Evolutionary conservation across 1,140 invertebrate genomes (phyloP).

Genomic region (Eurytemora carolleeae): DNA sequence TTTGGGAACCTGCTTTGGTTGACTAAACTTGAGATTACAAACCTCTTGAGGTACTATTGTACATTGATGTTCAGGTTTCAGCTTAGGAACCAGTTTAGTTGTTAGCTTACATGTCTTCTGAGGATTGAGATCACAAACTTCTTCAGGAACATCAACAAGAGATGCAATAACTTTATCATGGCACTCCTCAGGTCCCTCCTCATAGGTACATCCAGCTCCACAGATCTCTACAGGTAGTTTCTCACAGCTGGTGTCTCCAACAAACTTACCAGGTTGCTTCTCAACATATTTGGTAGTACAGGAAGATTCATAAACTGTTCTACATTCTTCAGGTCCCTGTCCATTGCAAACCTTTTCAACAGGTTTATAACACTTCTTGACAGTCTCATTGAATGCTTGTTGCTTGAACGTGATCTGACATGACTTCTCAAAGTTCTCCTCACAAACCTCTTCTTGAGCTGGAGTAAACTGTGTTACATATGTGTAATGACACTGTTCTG

Average conservation of each 20-base stretch:
- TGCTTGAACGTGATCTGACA: slow-evolving; percentile 14
- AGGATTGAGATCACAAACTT: slow-evolving; percentile 15
- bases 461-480: slow-evolving; percentile 10
- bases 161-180: slow-evolving; percentile 12
- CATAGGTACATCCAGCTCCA: slow-evolving; percentile 4
- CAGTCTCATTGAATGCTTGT: slow-evolving; percentile 6
- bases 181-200: slow-evolving; percentile 10
- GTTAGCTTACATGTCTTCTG: slow-evolving; percentile 10
- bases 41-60: slow-evolving; percentile 11
- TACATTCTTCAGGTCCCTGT: slow-evolving; percentile 3
- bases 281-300: slow-evolving; percentile 12
- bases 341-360: neutral
- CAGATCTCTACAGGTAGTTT: slow-evolving; percentile 12
- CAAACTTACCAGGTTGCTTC: slow-evolving; percentile 11
- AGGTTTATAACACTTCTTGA: too few relatives aligned
- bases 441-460: slow-evolving; percentile 12
- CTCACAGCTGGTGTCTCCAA: slow-evolving; percentile 14
- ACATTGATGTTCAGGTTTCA: slow-evolving; percentile 13
- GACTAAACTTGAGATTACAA: slow-evolving; percentile 11
- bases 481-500: too few relatives aligned
- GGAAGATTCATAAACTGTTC: slow-evolving; percentile 9
- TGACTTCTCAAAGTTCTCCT: slow-evolving; percentile 15
- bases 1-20: slow-evolving; percentile 3
- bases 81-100: slow-evolving; percentile 13
- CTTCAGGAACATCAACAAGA: slow-evolving; percentile 14